Conservation (phyloP, 2,113 vertebrate species). For the Rostratula benghalensis region DNA sequence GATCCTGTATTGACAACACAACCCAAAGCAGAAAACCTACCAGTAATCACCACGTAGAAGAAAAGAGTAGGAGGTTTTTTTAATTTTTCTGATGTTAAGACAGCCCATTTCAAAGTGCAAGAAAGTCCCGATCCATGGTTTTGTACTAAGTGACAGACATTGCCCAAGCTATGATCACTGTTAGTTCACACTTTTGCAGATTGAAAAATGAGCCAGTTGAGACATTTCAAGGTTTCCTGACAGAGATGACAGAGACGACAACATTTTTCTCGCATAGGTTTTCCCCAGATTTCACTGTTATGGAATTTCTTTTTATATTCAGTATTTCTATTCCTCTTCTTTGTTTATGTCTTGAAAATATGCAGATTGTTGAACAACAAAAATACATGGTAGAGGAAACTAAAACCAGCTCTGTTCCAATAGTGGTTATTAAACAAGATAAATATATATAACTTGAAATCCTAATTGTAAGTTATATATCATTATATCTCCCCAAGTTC, state of each 20-base stretch:
- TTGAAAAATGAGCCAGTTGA: background rate
- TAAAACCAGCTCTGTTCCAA: background rate
- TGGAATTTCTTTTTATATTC: background rate
- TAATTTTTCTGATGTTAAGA: background rate
- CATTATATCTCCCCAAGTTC: background rate
- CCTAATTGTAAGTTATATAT: background rate
- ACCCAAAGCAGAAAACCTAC: background rate
- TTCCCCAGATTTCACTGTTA: background rate
- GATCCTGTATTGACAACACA: background rate
- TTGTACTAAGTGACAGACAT: background rate
- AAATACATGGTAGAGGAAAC: background rate
- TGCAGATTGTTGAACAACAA: background rate
- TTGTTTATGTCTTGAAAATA: background rate
- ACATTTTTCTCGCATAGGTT: background rate
- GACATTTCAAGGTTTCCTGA: background rate
- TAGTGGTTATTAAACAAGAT: background rate
- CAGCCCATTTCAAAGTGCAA: background rate
- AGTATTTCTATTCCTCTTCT: background rate
- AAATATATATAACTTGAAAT: background rate
- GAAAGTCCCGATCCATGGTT: background rate
- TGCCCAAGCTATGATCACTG: background rate
- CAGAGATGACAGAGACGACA: background rate
- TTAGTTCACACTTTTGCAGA: background rate
- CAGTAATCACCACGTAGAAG: background rate
- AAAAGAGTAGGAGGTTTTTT: background rate